These are phyloP conservation scores for Willisornis vidua DNA, from an alignment of 2,113 vertebrate genomes.

Conservation along the genomic window DNA sequence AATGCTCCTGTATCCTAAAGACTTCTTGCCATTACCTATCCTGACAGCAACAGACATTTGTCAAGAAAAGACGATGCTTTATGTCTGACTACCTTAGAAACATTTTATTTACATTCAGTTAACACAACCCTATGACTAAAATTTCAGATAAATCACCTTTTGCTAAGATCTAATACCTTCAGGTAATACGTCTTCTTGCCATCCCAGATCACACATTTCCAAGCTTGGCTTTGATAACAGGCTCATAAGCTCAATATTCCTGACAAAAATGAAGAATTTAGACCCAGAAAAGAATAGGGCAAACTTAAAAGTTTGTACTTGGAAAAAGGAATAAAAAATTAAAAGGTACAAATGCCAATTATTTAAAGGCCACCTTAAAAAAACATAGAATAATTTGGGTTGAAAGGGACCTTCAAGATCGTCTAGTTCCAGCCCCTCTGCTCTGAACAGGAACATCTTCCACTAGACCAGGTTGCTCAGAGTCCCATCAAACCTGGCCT, in stretches of 20 bases:
- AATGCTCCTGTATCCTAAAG: not conserved
- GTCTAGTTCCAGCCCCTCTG: not conserved
- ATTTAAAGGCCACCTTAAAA: not conserved
- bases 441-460: not conserved
- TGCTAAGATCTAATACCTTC: not conserved
- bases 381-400: not conserved
- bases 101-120: not conserved
- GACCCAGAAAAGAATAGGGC: not conserved
- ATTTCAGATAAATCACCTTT: not conserved
- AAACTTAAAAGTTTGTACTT: not conserved
- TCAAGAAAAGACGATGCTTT: not conserved
- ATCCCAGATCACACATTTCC: not conserved
- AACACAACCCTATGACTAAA: not conserved
- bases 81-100: not conserved
- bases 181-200: not conserved
- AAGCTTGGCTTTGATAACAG: not conserved
- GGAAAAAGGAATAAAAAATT: not conserved
- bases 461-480: not conserved
- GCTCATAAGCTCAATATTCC: not conserved
- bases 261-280: not conserved
- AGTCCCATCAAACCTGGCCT: not conserved
- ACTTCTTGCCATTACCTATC: not conserved
- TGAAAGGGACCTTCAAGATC: not conserved
- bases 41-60: not conserved
- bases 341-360: not conserved